Conservation (phyloP, 2,797 vertebrate genomes). For the Pantherophis alleghaniensis region DNA sequence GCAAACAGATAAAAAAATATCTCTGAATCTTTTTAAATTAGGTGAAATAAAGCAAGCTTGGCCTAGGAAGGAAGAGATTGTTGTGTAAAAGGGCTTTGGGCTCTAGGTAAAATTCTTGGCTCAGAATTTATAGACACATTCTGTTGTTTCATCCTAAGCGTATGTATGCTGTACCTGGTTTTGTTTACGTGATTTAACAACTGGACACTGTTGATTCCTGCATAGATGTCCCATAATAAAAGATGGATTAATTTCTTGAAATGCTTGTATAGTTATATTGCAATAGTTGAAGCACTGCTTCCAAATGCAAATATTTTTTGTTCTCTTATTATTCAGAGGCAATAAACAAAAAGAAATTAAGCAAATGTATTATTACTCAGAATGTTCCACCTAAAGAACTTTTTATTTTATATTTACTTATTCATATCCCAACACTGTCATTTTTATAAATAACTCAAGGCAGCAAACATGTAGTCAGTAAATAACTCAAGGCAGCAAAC, state of each 20-base stretch:
- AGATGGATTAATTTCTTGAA: not conserved
- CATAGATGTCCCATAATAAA: not conserved
- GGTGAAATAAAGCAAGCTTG: not conserved
- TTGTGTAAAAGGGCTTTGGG: not conserved
- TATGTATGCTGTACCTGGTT: not conserved
- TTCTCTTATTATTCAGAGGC: not conserved
- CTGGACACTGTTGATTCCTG: not conserved
- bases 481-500: not conserved
- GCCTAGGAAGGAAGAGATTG: not conserved
- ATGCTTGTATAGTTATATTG: not conserved
- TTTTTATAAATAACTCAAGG: not conserved
- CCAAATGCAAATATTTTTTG: not conserved
- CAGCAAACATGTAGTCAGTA: not conserved
- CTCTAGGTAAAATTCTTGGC: not conserved
- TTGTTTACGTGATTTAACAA: not conserved
- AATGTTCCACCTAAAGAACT: not conserved
- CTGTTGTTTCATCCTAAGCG: not conserved
- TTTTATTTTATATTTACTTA: not conserved
- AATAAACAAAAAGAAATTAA: not conserved
- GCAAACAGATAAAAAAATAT: not conserved
- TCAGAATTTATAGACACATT: not conserved
- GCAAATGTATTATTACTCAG: not conserved
- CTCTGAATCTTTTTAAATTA: not conserved
- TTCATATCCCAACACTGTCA: not conserved
- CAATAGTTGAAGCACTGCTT: not conserved